Base-by-base conservation (phyloP, 2,888 invertebrate species). In the Pemphredon lugubris region DNA sequence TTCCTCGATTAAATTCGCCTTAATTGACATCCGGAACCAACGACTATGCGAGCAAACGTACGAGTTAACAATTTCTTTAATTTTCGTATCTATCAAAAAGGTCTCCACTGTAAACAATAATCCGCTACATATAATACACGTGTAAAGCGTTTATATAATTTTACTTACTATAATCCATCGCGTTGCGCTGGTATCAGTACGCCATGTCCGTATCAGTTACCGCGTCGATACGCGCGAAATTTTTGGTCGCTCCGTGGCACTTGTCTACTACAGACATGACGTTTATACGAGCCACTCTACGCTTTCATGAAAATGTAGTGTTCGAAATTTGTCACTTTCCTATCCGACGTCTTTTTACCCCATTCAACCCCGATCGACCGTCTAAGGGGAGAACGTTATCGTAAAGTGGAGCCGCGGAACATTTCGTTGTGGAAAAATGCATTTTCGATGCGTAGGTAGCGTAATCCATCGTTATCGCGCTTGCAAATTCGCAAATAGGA, bases 311-410 rank as follows among this genome's bases (percentile, higher is more conserved):
- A 40, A 69, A 69, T 55, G 53, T 69, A 71, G 37, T 21, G 47
- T 45, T 53, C 51, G 42, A 71, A n/a, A 71, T 71, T 71, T 71
- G 61, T 71, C 71, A 71, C 55, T 30, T 14, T 7, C 54, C 59
- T 63, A 71, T 71, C 69, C 40, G 13, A 20, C 61, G 60, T 40
- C 61, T 68, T 71, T 69, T 48, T 53, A 37, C 34, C 39, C 55
- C 39, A 55, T 70, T 67, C 67, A 23, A n/a, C 26, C 20, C n/a
- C 44, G 54, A 59, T 70, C 69, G 61, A 47, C 26, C 61, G 71
- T 20, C 57, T 42, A 39, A 61, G 34, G 26, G 57, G 37, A 47
- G 47, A 68, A 68, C 39, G 61, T 44, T 57, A 55, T 68, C 55
- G 69, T 16, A 45, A 23, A 34, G 34, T 23, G 40, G 53, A 21